A percentile compares a stretch with the other conserved stretches of the same genome.
Conservation (phyloP, 2,888 invertebrate species). For the Chaetogeoica ovagalla region DNA sequence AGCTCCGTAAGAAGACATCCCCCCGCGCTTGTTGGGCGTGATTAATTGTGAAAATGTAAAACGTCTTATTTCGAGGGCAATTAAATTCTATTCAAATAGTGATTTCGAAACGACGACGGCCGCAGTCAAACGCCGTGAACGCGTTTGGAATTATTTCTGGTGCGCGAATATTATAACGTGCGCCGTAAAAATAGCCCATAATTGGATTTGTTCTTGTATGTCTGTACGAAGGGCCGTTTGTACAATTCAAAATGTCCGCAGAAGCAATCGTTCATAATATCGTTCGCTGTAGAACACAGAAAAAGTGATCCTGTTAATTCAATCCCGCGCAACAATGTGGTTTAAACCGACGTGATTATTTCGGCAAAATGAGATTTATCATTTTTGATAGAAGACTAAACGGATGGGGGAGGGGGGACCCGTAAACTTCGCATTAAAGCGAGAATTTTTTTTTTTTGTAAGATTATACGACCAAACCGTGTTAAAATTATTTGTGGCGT, state of each 20-base stretch:
- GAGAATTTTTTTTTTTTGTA: no score
- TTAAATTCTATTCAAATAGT: conserved; percentile 36
- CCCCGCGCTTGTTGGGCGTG: conserved; percentile 15
- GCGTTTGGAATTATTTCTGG: neutral
- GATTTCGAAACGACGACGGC: conserved; percentile 21
- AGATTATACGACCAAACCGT: no score
- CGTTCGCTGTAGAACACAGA: conserved; percentile 13
- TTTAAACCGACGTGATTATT: conserved; percentile 2
- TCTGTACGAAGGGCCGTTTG: neutral
- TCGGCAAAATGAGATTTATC: neutral
- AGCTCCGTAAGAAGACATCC: conserved; percentile 26
- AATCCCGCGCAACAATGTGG: conserved; percentile 1
- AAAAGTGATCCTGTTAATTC: conserved; percentile 24
- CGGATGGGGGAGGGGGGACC: no score
- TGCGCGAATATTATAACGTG: no score
- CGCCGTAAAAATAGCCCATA: conserved; percentile 30
- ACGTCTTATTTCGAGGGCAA: neutral
- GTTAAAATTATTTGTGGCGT: no score
- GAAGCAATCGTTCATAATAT: neutral
- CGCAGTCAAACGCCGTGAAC: neutral
- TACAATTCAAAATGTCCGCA: conserved; percentile 7
- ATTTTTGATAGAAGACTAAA: neutral
- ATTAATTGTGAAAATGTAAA: conserved; percentile 34
- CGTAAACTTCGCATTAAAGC: no score
- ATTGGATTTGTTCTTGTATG: conserved; percentile 26